A percentile compares a stretch with the other conserved stretches of the same genome.
Conservation (phyloP, 2,888 invertebrate genomes). For the Lysandra bellargus region DNA sequence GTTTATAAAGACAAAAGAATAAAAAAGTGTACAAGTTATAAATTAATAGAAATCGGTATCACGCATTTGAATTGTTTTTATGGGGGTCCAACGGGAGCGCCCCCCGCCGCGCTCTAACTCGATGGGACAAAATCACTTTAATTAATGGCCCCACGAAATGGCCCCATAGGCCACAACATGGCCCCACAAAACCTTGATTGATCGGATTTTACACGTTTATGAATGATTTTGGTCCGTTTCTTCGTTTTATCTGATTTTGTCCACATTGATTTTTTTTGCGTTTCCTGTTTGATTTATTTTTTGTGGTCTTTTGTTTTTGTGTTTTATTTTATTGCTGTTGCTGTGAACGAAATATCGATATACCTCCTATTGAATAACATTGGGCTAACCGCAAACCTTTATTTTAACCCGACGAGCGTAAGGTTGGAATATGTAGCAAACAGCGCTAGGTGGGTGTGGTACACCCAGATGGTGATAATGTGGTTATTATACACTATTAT, state of each 20-base stretch:
- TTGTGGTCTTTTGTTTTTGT: background rate
- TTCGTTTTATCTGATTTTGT: background rate
- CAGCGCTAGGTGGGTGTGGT: too few species aligned
- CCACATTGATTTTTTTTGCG: constrained; percentile 1
- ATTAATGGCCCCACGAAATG: constrained; percentile 8
- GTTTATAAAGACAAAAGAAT: background rate
- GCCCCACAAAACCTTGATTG: background rate
- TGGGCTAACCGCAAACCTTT: too few species aligned
- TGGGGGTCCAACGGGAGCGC: background rate
- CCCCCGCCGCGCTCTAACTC: constrained; percentile 25
- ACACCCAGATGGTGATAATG: too few species aligned
- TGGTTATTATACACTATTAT: too few species aligned
- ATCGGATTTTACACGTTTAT: constrained; percentile 33
- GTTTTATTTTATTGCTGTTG: background rate
- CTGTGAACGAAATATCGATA: background rate
- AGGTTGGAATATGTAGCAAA: too few species aligned
- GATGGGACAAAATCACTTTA: constrained; percentile 20
- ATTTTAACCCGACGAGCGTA: too few species aligned
- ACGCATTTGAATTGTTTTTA: constrained; percentile 21
- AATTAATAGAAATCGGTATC: constrained; percentile 18
- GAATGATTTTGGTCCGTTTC: constrained; percentile 23
- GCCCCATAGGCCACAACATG: background rate
- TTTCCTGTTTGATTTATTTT: background rate
- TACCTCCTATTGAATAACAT: too few species aligned
- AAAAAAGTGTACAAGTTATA: background rate